A percentile compares a stretch with the other conserved stretches of the same genome.
Conservation (phyloP, 2,797 vertebrate species). For the Aldrovandia affinis region DNA sequence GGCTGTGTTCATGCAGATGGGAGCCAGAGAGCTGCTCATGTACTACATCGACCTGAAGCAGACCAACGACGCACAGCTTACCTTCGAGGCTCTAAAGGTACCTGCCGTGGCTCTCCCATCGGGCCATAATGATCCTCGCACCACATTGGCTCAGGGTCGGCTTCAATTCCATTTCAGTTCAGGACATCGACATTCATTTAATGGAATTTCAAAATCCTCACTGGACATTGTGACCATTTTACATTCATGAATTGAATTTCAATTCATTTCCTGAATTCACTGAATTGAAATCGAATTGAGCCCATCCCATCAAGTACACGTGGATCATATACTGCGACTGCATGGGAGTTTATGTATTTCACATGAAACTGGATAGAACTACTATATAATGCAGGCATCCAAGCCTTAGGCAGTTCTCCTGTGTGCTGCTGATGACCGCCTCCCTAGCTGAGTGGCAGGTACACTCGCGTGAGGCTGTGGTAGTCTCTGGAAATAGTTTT, state of each 20-base stretch:
- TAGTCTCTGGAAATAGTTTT: not conserved
- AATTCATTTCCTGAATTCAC: not conserved
- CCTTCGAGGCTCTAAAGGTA: slow-evolving; percentile 98
- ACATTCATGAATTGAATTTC: not conserved
- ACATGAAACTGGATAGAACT: too few species aligned
- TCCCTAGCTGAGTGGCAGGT: not conserved
- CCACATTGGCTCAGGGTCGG: not conserved
- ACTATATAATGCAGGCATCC: not conserved
- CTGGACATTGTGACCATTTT: not conserved
- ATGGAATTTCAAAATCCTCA: too few species aligned
- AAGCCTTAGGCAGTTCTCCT: not conserved
- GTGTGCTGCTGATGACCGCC: not conserved
- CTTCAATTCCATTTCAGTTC: not conserved
- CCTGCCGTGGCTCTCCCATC: not conserved
- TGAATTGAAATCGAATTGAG: not conserved
- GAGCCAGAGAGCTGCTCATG: slow-evolving; percentile 95
- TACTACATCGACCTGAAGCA: slow-evolving; percentile 96
- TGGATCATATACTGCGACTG: too few species aligned
- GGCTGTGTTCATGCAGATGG: slow-evolving; percentile 98
- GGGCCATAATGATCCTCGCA: not conserved
- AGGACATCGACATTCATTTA: not conserved
- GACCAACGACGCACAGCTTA: slow-evolving; percentile 95
- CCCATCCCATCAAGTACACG: too few species aligned
- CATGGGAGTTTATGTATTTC: too few species aligned
- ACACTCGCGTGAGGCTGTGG: not conserved